These are phyloP conservation scores for Drosophila neonasuta DNA, from an alignment of 2,888 invertebrate species.

Conservation along the genomic window DNA sequence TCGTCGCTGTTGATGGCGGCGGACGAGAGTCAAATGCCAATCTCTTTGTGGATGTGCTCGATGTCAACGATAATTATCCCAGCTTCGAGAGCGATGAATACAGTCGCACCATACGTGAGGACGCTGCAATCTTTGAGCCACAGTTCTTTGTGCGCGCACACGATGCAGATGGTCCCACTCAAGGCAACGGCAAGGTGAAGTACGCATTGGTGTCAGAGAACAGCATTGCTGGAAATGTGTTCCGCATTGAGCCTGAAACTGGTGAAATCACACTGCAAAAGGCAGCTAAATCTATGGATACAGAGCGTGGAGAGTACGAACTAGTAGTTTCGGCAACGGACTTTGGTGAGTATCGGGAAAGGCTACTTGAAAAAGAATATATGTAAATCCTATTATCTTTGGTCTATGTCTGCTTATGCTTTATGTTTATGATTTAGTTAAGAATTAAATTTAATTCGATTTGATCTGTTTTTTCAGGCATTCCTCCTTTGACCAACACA, in stretches of 20 bases:
- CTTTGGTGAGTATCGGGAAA: constrained; percentile 83
- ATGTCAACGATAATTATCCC: constrained; percentile 91
- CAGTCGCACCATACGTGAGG: constrained; percentile 89
- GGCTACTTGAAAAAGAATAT: too few species aligned
- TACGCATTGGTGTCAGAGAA: constrained; percentile 88
- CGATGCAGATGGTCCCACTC: constrained; percentile 88
- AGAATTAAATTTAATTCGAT: not conserved
- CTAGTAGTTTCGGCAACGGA: constrained; percentile 87
- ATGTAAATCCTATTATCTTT: too few species aligned
- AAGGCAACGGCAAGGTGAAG: constrained; percentile 87
- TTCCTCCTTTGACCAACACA: constrained; percentile 86
- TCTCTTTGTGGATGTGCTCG: constrained; percentile 87
- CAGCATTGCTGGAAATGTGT: constrained; percentile 86
- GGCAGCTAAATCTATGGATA: constrained; percentile 88
- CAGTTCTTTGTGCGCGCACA: constrained; percentile 90
- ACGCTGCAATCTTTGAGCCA: constrained; percentile 89
- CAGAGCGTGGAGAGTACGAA: constrained; percentile 89
- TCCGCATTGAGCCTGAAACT: constrained; percentile 86
- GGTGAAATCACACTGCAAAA: constrained; percentile 88
- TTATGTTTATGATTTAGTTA: too few species aligned
- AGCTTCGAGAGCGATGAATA: constrained; percentile 88
- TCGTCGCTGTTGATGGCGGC: constrained; percentile 92
- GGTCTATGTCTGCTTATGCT: too few species aligned
- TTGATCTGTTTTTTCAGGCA: constrained; percentile 80
- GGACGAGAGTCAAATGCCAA: constrained; percentile 88